Percentiles rank a stretch among this genome's conserved stretches.
These are phyloP conservation scores for Pseudomyrmex pallidus DNA, from an alignment of 1,140 invertebrate genomes.

Conservation along the genomic window DNA sequence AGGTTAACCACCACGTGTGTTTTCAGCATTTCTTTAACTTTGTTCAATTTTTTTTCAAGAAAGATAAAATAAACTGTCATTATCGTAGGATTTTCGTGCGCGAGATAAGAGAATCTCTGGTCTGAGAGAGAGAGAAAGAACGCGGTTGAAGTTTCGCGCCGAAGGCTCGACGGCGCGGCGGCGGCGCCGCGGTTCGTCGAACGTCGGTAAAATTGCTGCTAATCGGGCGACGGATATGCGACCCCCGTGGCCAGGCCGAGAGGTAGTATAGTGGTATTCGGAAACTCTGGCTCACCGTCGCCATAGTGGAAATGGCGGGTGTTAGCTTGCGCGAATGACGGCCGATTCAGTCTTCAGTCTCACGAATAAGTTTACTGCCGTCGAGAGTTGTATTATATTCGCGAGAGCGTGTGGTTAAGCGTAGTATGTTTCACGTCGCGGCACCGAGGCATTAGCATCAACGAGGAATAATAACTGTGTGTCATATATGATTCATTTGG, in stretches of 20 bases:
- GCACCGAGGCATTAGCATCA: conserved; percentile 77
- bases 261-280: conserved; percentile 64
- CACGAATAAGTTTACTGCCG: conserved; percentile 74
- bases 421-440: conserved; percentile 76
- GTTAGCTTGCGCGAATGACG: conserved; percentile 90
- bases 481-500: conserved; percentile 87
- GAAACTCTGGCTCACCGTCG: conserved; percentile 59
- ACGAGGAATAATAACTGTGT: conserved; percentile 85
- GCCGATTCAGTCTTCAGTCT: conserved; percentile 82
- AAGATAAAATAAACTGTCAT: too few species aligned
- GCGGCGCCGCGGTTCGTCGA: conserved; percentile 43
- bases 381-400: conserved; percentile 32
- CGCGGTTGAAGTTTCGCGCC: conserved; percentile 63
- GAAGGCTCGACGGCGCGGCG: neutral
- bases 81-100: too few species aligned
- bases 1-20: too few species aligned
- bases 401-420: conserved; percentile 66
- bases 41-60: too few species aligned
- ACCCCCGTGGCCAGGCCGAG: conserved; percentile 9
- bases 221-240: conserved; percentile 38
- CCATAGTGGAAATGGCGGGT: conserved; percentile 90
- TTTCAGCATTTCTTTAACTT: too few species aligned
- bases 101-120: too few species aligned
- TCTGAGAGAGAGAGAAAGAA: too few species aligned
- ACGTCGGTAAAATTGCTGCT: conserved; percentile 39